Evolutionary conservation across 2,888 invertebrate genomes (phyloP).

Genomic region (Lasiommata megera): DNA sequence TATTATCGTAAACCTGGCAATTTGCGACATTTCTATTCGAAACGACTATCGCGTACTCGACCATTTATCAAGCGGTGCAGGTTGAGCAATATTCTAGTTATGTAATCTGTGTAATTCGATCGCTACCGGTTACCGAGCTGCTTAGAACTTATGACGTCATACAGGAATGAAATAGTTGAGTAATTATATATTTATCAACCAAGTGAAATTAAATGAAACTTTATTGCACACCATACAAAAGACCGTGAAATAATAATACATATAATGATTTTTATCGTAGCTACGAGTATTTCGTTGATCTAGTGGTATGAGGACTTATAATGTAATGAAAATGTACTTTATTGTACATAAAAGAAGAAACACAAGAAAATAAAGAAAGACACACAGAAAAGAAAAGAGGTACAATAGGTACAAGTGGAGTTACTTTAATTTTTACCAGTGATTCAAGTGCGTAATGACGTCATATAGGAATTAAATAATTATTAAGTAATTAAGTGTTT

Average conservation of each 20-base stretch:
- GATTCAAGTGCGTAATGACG: too few species aligned
- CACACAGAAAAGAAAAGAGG: too few species aligned
- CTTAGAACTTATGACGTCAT: conserved; percentile 16
- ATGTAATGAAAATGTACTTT: too few species aligned
- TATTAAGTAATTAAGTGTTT: neutral
- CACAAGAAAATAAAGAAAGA: too few species aligned
- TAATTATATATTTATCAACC: neutral
- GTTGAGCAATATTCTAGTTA: conserved; percentile 42
- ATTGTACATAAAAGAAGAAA: too few species aligned
- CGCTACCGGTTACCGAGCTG: conserved; percentile 22
- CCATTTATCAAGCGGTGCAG: conserved; percentile 43
- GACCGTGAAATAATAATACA: too few species aligned
- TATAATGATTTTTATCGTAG: too few species aligned
- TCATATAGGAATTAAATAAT: conserved; percentile 1
- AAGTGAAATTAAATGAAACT: neutral
- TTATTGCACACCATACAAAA: neutral
- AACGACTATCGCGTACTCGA: conserved; percentile 42
- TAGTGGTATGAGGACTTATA: too few species aligned
- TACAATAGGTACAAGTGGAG: too few species aligned
- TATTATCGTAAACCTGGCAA: conserved; percentile 35
- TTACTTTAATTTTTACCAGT: too few species aligned
- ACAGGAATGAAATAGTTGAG: neutral
- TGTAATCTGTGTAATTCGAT: conserved; percentile 34
- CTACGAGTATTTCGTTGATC: too few species aligned
- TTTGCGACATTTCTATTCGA: conserved; percentile 51